These are phyloP conservation scores for Actias luna DNA, from an alignment of 2,888 invertebrate species.

Conservation along the genomic window DNA sequence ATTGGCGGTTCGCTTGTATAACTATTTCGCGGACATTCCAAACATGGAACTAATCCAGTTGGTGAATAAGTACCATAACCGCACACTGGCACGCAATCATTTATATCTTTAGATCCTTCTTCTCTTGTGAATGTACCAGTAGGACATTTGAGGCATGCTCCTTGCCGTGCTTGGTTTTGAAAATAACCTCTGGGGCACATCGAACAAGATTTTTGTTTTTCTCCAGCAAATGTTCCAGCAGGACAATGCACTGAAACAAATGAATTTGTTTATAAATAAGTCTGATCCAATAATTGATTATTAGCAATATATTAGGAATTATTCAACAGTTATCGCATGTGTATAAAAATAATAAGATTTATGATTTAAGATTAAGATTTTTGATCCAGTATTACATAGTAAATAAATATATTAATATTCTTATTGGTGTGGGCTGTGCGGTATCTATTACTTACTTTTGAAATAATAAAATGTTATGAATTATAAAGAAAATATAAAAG, in stretches of 20 bases:
- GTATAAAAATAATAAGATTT: too few relatives aligned
- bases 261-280: slow-evolving; percentile 12
- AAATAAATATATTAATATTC: too few relatives aligned
- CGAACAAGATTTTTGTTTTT: slow-evolving; percentile 94
- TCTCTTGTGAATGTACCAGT: slow-evolving; percentile 95
- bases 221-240: slow-evolving; percentile 95
- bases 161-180: slow-evolving; percentile 95
- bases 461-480: not conserved
- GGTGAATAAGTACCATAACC: slow-evolving; percentile 98
- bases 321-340: too few relatives aligned
- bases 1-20: slow-evolving; percentile 93
- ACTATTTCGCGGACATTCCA: slow-evolving; percentile 96
- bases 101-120: slow-evolving; percentile 92
- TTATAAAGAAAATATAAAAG: slow-evolving; percentile 7
- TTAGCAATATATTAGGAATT: too few relatives aligned
- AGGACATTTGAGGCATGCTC: slow-evolving; percentile 94
- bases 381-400: too few relatives aligned
- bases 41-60: slow-evolving; percentile 95
- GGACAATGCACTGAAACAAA: slow-evolving; percentile 93
- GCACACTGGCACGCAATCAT: slow-evolving; percentile 95
- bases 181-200: slow-evolving; percentile 96
- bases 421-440: too few relatives aligned
- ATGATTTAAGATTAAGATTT: too few relatives aligned
- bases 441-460: too few relatives aligned
- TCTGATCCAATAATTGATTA: too few relatives aligned